Base-by-base conservation (phyloP, 2,888 invertebrate species). In the Tinea pellionella region DNA sequence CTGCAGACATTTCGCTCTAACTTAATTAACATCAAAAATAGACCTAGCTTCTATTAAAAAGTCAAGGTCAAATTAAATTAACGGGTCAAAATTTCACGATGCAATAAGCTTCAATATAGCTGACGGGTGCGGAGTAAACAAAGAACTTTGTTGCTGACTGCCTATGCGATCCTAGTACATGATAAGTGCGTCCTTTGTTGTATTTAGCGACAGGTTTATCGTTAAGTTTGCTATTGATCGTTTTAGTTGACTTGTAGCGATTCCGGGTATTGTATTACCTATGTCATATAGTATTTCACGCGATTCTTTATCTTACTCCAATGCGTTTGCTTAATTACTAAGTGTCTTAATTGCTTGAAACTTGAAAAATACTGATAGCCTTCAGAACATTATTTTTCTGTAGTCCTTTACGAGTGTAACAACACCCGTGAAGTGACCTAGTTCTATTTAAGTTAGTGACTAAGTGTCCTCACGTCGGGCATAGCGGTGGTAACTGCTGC, bases 131-230 rank as follows among this genome's bases (percentile, higher is more conserved):
- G 47, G 16, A 47, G 47, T 57, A 84, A 86, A 86, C 83, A 84
- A 75, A 77, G 75, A 82, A 84, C 76, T 85, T 86, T 81, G 81
- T 81, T 75, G 77, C 77, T 66, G 67, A 65, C 64, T 70, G 71
- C 68, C 71, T 43, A 18, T 42, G 41, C 42, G 59, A 78, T 71
- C 77, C 77, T 74, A 69, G 73, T 74, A 68, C 60, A 51, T 60
- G 63, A 56, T 55, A 61, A 59, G 53, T 51, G 16, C 47, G 59
- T 42, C 60, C 41, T 61, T 61, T 61, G 57, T 19, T 19, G 47
- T 43, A 51, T 43, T 59, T 59, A 59, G 51, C 59, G 57, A 57
- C 32, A 57, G 18, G 55, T 55, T 16, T 47, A 47, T 37, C 37
- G 37, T 37, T 37, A 47, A 47, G 12, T 16, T 47, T 16, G 15